phyloP scores from a whole-genome alignment of 2,113 vertebrate species.

The Noctilio leporinus region DNA sequence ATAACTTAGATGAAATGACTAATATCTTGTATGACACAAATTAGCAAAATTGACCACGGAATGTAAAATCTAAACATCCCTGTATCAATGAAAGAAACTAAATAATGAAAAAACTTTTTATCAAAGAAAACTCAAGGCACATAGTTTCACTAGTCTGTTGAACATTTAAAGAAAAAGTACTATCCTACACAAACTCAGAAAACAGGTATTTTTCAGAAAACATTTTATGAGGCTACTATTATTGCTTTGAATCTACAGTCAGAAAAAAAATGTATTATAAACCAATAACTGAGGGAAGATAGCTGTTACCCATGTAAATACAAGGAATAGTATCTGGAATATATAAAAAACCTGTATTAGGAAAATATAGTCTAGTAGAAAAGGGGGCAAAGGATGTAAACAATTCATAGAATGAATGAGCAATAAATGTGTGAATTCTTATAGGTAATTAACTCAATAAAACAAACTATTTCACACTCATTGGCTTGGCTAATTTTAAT shows the following conservation, averaged over 20 bases:
- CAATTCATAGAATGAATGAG: not conserved
- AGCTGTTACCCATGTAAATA: not conserved
- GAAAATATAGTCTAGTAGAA: not conserved
- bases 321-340: not conserved
- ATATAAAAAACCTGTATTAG: not conserved
- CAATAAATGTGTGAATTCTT: not conserved
- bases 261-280: not conserved
- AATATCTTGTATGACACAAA: not conserved
- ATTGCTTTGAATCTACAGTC: not conserved
- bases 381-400: not conserved
- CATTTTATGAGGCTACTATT: not conserved
- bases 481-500: not conserved
- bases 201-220: not conserved
- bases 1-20: not conserved
- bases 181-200: not conserved
- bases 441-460: not conserved
- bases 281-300: not conserved
- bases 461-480: not conserved
- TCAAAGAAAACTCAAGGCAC: not conserved
- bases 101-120: not conserved
- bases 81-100: not conserved
- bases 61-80: not conserved
- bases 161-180: not conserved
- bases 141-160: not conserved
- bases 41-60: not conserved